Evolutionary conservation across 2,113 vertebrate species (phyloP).

Genomic region (Alethe diademata): DNA sequence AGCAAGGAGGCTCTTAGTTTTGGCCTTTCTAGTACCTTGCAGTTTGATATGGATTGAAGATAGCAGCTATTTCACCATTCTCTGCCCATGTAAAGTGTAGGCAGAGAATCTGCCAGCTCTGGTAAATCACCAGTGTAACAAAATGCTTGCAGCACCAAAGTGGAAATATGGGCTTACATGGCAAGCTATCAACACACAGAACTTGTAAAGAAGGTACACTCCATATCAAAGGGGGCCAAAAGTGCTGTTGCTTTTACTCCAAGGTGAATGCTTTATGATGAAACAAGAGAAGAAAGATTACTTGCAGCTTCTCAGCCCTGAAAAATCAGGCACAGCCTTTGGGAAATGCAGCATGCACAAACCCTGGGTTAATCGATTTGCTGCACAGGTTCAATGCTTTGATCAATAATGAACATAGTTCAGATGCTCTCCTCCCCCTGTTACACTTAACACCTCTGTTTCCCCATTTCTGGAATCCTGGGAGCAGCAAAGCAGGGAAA

Average conservation of each 20-base stretch:
- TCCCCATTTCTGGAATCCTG: not conserved
- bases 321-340: not conserved
- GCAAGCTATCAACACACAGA: not conserved
- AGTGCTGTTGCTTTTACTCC: not conserved
- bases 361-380: not conserved
- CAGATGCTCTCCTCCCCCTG: not conserved
- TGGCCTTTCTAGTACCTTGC: not conserved
- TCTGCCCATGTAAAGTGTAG: not conserved
- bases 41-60: slow-evolving; percentile 43
- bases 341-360: not conserved
- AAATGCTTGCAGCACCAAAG: not conserved
- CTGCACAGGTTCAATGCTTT: not conserved
- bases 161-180: not conserved
- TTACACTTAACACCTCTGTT: not conserved
- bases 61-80: slow-evolving; percentile 19
- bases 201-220: not conserved
- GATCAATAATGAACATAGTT: not conserved
- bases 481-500: not conserved
- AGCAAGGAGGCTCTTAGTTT: not conserved
- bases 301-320: not conserved
- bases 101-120: slow-evolving; percentile 28
- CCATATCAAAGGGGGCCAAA: not conserved
- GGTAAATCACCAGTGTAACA: not conserved
- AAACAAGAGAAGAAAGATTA: not conserved
- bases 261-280: not conserved